Conservation (phyloP, 2,888 invertebrate species). For the Acheta domesticus region DNA sequence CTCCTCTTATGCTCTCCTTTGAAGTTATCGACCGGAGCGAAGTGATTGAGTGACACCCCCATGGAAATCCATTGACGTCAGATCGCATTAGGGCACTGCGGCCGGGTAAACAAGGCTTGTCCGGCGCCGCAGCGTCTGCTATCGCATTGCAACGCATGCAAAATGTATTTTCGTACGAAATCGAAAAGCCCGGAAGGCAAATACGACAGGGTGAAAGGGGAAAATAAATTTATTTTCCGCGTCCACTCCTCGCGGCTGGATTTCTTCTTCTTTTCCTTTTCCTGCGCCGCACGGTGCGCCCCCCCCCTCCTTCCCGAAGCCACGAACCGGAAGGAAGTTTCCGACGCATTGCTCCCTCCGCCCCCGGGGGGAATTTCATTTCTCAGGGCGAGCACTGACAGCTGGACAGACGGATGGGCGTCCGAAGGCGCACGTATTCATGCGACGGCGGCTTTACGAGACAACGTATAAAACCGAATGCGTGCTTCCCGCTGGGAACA, state of each 20-base stretch:
- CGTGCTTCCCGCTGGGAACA: no score
- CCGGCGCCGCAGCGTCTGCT: neutral
- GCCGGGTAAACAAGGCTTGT: neutral
- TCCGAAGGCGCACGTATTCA: neutral
- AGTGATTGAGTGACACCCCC: neutral
- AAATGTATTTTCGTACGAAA: neutral
- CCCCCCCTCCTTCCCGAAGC: no score
- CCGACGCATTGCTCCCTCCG: neutral
- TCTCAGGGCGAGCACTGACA: neutral
- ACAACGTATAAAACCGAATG: no score
- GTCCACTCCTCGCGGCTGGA: neutral
- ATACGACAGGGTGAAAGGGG: neutral
- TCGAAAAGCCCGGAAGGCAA: neutral
- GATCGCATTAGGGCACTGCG: neutral
- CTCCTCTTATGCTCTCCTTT: no score
- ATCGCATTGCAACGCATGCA: no score
- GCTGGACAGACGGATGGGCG: neutral
- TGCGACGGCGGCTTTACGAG: no score
- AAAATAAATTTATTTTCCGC: neutral
- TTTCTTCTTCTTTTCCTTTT: neutral
- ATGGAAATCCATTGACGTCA: neutral
- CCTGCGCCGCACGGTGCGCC: neutral
- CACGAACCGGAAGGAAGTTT: no score
- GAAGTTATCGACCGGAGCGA: neutral
- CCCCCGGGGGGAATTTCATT: neutral